phyloP scores from a whole-genome alignment of 2,113 vertebrate species.

The Calyptommatus sinebrachiatus region DNA sequence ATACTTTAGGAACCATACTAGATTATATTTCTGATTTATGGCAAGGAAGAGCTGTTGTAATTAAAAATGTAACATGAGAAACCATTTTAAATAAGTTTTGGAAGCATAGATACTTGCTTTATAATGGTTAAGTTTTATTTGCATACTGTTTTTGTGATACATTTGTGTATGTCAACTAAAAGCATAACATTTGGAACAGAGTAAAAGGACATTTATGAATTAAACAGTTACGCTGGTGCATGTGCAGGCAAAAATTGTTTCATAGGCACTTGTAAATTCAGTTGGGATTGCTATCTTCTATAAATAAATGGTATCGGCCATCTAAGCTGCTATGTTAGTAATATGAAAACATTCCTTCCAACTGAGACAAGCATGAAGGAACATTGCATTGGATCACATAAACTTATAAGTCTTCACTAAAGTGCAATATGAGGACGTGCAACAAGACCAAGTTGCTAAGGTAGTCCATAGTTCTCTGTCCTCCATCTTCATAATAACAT shows the following conservation, averaged over 20 bases:
- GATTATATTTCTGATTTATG: background rate
- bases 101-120: background rate
- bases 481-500: no score
- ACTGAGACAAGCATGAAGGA: background rate
- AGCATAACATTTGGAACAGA: background rate
- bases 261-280: constrained; percentile 23
- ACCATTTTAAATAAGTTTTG: background rate
- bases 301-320: constrained; percentile 20
- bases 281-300: constrained; percentile 22
- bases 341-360: constrained; percentile 31
- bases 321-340: constrained; percentile 12
- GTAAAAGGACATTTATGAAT: background rate
- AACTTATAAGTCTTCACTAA: background rate
- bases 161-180: background rate
- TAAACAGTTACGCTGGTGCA: background rate
- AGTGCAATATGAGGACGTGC: background rate
- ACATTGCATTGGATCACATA: background rate
- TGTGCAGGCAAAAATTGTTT: constrained; percentile 16
- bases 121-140: background rate
- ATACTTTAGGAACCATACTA: background rate
- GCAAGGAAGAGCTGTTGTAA: background rate
- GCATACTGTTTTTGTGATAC: background rate
- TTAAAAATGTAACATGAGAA: background rate
- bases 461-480: no score
- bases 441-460: background rate